A percentile compares a stretch with the other conserved stretches of the same genome.
Evolutionary conservation across 2,797 vertebrate species (phyloP).

Genomic region (Percopsis omiscomaycus): DNA sequence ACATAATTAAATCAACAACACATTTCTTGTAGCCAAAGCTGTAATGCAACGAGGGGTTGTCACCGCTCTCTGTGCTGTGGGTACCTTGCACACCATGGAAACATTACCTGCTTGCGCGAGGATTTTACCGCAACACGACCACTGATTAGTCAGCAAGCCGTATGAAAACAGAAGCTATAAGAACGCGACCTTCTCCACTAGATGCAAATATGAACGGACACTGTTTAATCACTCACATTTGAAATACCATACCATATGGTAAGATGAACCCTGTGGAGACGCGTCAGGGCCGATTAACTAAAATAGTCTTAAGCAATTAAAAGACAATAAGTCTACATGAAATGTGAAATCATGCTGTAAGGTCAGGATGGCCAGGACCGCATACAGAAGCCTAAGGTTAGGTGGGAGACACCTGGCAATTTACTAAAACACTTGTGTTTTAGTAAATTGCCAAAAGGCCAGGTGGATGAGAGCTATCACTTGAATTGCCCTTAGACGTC

Average conservation of each 20-base stretch:
- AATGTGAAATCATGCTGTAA: background rate
- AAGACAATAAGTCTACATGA: background rate
- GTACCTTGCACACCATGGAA: constrained; percentile 61
- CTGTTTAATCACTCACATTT: constrained; percentile 15
- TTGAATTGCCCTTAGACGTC: constrained; percentile 31
- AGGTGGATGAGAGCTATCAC: constrained; percentile 41
- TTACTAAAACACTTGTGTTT: background rate
- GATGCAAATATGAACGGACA: too few species aligned
- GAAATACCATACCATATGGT: constrained; percentile 7
- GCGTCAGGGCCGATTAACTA: background rate
- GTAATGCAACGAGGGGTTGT: constrained; percentile 41
- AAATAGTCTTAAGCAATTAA: background rate
- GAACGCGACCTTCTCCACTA: constrained; percentile 17
- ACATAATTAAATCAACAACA: constrained; percentile 49
- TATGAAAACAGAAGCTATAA: constrained; percentile 41
- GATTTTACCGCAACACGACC: constrained; percentile 53
- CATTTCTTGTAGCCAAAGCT: constrained; percentile 52
- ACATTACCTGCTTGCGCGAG: constrained; percentile 52
- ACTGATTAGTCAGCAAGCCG: constrained; percentile 48
- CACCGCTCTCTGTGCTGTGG: constrained; percentile 38
- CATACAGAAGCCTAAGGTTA: background rate
- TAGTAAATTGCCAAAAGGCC: constrained; percentile 32
- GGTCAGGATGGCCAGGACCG: background rate
- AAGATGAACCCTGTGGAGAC: background rate
- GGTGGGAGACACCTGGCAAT: background rate